Conservation (phyloP, 2,888 invertebrate genomes). For the Caenorhabditis wallacei region DNA sequence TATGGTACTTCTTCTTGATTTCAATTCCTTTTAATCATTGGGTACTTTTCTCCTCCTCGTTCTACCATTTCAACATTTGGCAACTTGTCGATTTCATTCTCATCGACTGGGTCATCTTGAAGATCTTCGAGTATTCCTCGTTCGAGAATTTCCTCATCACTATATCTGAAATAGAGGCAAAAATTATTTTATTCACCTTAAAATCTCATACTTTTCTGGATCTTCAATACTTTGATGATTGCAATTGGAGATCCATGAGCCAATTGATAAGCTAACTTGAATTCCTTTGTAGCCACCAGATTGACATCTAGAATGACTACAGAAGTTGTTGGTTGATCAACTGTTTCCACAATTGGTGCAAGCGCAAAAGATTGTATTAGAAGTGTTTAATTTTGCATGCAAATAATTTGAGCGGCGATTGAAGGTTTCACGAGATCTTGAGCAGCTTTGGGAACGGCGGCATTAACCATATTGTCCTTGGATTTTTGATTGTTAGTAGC, state of each 20-base stretch:
- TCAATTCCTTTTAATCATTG: too few species aligned
- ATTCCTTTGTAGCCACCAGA: conserved; percentile 44
- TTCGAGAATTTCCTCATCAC: too few species aligned
- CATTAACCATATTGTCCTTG: conserved; percentile 32
- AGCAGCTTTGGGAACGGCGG: conserved; percentile 49
- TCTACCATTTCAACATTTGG: too few species aligned
- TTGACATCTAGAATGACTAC: conserved; percentile 14
- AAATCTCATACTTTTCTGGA: too few species aligned
- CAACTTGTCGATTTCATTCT: too few species aligned
- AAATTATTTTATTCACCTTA: too few species aligned
- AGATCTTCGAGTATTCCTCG: too few species aligned
- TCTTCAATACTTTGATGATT: too few species aligned
- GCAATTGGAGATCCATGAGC: conserved; percentile 93
- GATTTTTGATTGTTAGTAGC: conserved; percentile 46
- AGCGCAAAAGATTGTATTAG: conserved; percentile 15
- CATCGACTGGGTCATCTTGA: too few species aligned
- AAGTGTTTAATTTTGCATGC: not conserved
- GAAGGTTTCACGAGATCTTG: conserved; percentile 45
- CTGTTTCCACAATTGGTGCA: conserved; percentile 30
- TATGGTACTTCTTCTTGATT: too few species aligned
- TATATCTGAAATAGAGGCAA: too few species aligned
- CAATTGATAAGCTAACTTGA: conserved; percentile 93
- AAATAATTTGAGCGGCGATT: conserved; percentile 31
- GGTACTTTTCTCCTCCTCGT: too few species aligned
- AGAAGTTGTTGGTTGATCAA: not conserved